Evolutionary conservation across 2,113 vertebrate genomes (phyloP).

Genomic region (Nestor notabilis): DNA sequence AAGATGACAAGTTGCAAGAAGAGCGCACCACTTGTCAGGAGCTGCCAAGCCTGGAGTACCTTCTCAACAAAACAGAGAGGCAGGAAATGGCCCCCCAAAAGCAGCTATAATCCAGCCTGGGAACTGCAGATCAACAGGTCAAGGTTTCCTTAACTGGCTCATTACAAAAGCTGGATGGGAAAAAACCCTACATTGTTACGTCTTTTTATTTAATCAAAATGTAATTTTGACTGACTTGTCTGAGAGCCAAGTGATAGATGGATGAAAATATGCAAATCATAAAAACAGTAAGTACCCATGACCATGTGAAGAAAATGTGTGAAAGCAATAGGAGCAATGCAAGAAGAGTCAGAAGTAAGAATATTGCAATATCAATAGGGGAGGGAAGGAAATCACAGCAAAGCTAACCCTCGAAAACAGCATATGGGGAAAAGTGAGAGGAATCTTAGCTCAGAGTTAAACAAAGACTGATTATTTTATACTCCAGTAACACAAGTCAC

Average conservation of each 20-base stretch:
- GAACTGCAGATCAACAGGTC: neutral
- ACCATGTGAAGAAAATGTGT: neutral
- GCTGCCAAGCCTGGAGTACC: constrained; percentile 14
- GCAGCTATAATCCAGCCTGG: neutral
- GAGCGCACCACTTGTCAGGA: neutral
- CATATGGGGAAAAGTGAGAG: neutral
- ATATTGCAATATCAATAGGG: neutral
- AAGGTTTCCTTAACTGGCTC: neutral
- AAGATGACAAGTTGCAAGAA: constrained; percentile 44
- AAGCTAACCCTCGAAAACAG: neutral
- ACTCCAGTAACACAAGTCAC: neutral
- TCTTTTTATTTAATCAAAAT: neutral
- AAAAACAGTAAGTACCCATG: neutral
- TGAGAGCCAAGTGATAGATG: neutral
- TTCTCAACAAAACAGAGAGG: neutral
- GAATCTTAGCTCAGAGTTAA: neutral
- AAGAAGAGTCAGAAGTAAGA: neutral
- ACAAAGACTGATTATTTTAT: neutral
- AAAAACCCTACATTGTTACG: neutral
- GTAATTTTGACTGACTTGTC: neutral
- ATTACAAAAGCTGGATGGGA: neutral
- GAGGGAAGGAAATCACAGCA: neutral
- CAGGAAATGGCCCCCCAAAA: neutral
- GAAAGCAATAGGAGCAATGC: constrained; percentile 14
- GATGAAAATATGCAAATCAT: neutral